These are phyloP conservation scores for Styela plicata DNA, from an alignment of 23 tunicate genomes.

Conservation along the genomic window DNA sequence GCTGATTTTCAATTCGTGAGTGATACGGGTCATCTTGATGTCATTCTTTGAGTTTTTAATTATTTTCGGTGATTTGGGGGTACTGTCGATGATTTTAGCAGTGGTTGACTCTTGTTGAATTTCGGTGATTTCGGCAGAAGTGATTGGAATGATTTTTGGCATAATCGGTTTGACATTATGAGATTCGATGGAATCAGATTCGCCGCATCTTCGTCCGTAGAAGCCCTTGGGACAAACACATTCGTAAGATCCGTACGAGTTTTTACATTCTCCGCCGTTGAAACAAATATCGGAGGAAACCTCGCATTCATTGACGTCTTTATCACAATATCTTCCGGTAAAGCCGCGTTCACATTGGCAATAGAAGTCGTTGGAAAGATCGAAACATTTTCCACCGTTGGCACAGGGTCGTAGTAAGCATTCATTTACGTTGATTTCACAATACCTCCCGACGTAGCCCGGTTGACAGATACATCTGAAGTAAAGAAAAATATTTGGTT, in stretches of 20 bases:
- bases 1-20: constrained; percentile 14
- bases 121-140: background rate
- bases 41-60: background rate
- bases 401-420: constrained; percentile 79
- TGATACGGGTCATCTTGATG: constrained; percentile 9
- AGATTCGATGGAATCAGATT: background rate
- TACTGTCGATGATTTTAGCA: background rate
- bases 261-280: constrained; percentile 66
- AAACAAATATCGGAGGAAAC: constrained; percentile 35
- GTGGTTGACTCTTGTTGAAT: background rate
- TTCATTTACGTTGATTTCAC: constrained; percentile 55
- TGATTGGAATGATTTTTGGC: background rate
- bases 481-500: constrained; percentile 1
- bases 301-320: constrained; percentile 70
- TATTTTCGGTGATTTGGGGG: background rate
- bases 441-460: constrained; percentile 56
- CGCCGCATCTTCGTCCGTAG: constrained; percentile 59
- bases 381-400: constrained; percentile 66
- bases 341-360: constrained; percentile 74
- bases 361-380: constrained; percentile 51
- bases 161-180: background rate
- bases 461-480: constrained; percentile 68
- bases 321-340: constrained; percentile 53
- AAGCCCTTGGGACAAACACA: constrained; percentile 65
- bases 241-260: constrained; percentile 52